These are phyloP conservation scores for Dynastes maya DNA, from an alignment of 2,888 invertebrate genomes.

Conservation along the genomic window DNA sequence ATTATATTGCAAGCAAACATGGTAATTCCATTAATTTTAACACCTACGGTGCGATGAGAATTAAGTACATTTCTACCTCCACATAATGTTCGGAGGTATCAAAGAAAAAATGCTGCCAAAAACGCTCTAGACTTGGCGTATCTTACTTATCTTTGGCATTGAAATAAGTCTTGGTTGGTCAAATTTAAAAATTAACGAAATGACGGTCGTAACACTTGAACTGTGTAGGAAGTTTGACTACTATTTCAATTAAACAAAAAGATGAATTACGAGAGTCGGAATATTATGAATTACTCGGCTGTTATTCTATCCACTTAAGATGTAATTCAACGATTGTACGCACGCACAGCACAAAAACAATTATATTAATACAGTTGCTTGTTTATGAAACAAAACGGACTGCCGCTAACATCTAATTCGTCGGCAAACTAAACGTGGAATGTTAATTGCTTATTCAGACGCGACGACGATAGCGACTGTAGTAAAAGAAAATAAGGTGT, in stretches of 20 bases:
- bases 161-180: too few relatives aligned
- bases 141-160: too few relatives aligned
- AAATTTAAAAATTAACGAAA: too few relatives aligned
- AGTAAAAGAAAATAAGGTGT: slow-evolving; percentile 4
- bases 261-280: background rate
- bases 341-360: background rate
- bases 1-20: background rate
- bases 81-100: background rate
- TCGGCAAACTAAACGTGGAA: slow-evolving; percentile 6
- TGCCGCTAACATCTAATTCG: slow-evolving; percentile 27
- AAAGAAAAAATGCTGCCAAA: too few relatives aligned
- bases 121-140: too few relatives aligned
- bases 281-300: too few relatives aligned
- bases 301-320: too few relatives aligned
- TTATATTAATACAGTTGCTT: slow-evolving; percentile 8
- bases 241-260: background rate
- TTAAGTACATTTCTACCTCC: background rate
- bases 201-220: too few relatives aligned
- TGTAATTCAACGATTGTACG: too few relatives aligned
- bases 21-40: background rate
- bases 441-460: slow-evolving; percentile 41
- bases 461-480: background rate
- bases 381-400: background rate
- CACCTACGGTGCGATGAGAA: background rate
- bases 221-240: background rate